phyloP scores from a whole-genome alignment of 2,888 invertebrate genomes.

The Sarcophaga carnaria region DNA sequence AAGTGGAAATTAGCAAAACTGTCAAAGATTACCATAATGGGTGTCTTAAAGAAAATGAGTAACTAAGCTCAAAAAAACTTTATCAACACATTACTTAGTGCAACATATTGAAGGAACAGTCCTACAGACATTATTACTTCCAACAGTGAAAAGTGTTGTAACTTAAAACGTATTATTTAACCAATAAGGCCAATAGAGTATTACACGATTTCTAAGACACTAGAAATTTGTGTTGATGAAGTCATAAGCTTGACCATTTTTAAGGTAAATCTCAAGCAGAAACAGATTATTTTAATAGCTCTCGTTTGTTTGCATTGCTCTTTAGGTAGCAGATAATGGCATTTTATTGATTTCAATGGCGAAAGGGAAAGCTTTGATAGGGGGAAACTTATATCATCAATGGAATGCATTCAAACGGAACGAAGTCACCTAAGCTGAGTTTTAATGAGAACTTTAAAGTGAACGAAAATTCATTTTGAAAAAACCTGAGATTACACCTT shows the following conservation, averaged over 20 bases:
- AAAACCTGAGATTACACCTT: too few relatives aligned
- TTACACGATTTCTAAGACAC: background rate
- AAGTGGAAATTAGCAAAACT: conserved; percentile 32
- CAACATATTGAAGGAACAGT: background rate
- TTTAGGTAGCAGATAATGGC: too few relatives aligned
- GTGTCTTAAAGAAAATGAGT: background rate
- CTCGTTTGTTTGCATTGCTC: too few relatives aligned
- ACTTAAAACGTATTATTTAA: background rate
- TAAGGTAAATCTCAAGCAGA: background rate
- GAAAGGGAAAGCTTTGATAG: too few relatives aligned
- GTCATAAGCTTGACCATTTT: background rate
- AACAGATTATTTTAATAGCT: background rate
- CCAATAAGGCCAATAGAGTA: background rate
- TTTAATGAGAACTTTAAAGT: too few relatives aligned
- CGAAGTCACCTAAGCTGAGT: too few relatives aligned
- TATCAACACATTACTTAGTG: too few relatives aligned
- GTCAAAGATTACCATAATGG: conserved; percentile 53
- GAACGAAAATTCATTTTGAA: too few relatives aligned
- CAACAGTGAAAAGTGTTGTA: background rate
- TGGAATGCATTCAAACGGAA: too few relatives aligned
- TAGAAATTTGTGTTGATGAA: background rate
- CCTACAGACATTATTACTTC: conserved; percentile 9
- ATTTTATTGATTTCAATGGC: too few relatives aligned
- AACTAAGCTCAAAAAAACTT: too few relatives aligned
- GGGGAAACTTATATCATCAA: too few relatives aligned